Percentiles rank a stretch among this genome's conserved stretches.
Evolutionary conservation across 2,113 vertebrate genomes (phyloP).

Genomic region (Catharus bicknelli): DNA sequence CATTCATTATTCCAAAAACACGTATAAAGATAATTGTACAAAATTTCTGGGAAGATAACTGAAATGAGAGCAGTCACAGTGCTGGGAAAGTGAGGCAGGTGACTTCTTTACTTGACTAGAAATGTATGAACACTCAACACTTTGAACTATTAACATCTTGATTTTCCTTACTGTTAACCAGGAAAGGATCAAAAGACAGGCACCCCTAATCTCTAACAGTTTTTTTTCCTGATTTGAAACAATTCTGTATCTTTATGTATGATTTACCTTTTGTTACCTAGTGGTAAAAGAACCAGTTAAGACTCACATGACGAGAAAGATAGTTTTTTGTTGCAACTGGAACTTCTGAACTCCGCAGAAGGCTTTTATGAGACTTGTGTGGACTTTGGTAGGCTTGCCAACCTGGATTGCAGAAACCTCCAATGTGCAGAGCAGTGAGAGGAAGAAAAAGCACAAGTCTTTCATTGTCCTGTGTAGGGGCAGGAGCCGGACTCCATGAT

Average conservation of each 20-base stretch:
- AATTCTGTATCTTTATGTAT: not conserved
- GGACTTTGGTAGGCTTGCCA: not conserved
- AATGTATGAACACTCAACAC: not conserved
- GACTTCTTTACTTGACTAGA: not conserved
- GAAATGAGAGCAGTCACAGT: not conserved
- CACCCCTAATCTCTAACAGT: not conserved
- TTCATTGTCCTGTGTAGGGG: not conserved
- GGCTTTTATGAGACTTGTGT: not conserved
- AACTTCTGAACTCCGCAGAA: not conserved
- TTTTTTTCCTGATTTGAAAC: not conserved
- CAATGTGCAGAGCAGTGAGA: not conserved
- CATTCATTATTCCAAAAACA: not conserved
- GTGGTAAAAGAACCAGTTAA: not conserved
- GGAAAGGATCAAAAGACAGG: not conserved
- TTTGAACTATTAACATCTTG: not conserved
- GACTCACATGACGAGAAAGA: not conserved
- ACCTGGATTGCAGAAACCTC: not conserved
- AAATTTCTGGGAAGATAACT: not conserved
- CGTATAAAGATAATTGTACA: not conserved
- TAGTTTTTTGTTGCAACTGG: not conserved
- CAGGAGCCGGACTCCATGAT: not conserved
- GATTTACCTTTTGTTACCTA: not conserved
- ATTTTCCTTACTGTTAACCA: not conserved
- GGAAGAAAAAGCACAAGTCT: constrained; percentile 42
- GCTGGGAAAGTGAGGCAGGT: not conserved